Evolutionary conservation across 2,888 invertebrate species (phyloP), one percentile per base, ranked within the genome.

Genomic region (Unio delphinus): DNA sequence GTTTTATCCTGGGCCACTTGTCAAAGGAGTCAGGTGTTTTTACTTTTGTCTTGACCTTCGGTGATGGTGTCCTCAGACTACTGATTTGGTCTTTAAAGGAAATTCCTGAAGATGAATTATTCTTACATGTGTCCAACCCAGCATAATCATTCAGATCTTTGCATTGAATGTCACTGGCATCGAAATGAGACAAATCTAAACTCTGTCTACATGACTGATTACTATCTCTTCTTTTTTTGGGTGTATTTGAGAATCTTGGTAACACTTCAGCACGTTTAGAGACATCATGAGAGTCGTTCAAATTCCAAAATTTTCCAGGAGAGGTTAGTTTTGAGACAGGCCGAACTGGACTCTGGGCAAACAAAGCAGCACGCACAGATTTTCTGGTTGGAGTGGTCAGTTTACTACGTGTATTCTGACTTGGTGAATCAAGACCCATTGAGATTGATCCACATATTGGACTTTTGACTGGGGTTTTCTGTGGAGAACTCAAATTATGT

Each of bases 1-100:
- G 72, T 73, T 83, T 84, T 45, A 79, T 73, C 45, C 82, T 67
- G 23, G 77, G 81, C 83, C 83, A 84, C 58, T 79, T 82, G 64
- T 83, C 79, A 64, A 83, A 76, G 23, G 81, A 80, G 30, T 79
- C 82, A 18, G 82, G 81, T 54, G 82, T 83, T 65, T 69, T 79
- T 17, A 71, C 68, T n/a, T 62, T 68, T 54, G 67, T 68, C 61
- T 76, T 79, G 28, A 67, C 65, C 23, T 65, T 62, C 18, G 84
- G 77, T 23, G 82, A 77, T 54, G 80, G 78, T 18, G 80, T 80
- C 17, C 68, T 74, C 54, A 64, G 72, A 20, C 68, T 63, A 17
- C 26, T 45, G 57, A 59, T 65, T 11, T 45, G 45, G 15, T 45
- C 45, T 6, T 23, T 4, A 63, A 63, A 20, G 54, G 54, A n/a